A percentile compares a stretch with the other conserved stretches of the same genome.
These are phyloP conservation scores for Oreortyx pictus DNA, from an alignment of 2,797 vertebrate species.

Conservation along the genomic window DNA sequence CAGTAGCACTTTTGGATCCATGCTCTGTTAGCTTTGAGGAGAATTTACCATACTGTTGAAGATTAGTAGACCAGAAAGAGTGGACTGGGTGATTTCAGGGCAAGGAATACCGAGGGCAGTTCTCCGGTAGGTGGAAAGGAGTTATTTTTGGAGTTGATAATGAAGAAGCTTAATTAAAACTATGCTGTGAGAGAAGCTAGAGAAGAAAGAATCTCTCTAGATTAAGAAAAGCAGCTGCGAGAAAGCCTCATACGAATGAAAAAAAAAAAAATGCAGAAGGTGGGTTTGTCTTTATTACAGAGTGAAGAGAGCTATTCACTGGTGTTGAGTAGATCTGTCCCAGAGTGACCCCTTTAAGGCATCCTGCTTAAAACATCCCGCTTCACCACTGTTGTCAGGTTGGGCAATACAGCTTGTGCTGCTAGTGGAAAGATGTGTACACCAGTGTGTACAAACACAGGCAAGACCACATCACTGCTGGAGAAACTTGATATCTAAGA, in stretches of 20 bases:
- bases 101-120: background rate
- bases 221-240: background rate
- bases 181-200: background rate
- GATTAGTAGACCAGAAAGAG: background rate
- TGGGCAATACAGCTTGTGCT: fast-evolving
- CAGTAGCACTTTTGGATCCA: background rate
- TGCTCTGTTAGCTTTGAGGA: background rate
- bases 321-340: background rate
- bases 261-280: background rate
- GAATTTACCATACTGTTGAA: background rate
- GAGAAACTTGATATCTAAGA: background rate
- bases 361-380: background rate
- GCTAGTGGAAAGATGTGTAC: background rate
- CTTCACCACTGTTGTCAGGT: background rate
- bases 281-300: background rate
- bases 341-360: background rate
- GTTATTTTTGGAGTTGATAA: background rate
- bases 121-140: background rate
- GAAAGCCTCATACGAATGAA: background rate
- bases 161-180: background rate
- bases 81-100: background rate
- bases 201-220: background rate
- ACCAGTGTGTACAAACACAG: background rate
- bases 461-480: background rate
- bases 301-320: background rate